Percentiles rank a stretch among this genome's conserved stretches.
These are phyloP conservation scores for Gymnothorax javanicus DNA, from an alignment of 2,797 vertebrate genomes.

Conservation along the genomic window DNA sequence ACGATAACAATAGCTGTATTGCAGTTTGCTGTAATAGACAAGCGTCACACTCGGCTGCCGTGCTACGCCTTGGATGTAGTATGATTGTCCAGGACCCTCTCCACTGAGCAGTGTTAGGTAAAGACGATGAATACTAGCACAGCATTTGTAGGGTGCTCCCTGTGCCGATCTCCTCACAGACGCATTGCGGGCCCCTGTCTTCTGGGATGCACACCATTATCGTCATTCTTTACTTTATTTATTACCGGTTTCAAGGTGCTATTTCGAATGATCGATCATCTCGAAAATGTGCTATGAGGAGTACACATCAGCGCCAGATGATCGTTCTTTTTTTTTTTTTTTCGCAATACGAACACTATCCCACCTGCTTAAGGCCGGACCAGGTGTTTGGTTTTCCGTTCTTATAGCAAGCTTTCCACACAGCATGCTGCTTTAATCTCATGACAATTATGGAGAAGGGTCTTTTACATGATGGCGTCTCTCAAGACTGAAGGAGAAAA, in stretches of 20 bases:
- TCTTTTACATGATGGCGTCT: not conserved
- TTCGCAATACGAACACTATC: not conserved
- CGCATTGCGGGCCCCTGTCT: not conserved
- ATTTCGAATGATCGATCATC: conserved; percentile 20
- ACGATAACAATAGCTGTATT: not conserved
- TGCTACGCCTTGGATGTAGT: not conserved
- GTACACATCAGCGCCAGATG: conserved; percentile 2
- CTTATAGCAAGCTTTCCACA: not conserved
- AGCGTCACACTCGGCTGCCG: not conserved
- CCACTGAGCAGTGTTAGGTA: not conserved
- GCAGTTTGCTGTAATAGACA: not conserved
- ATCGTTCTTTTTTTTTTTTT: not conserved
- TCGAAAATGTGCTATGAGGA: conserved; percentile 10
- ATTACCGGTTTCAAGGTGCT: not conserved
- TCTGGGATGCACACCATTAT: not conserved
- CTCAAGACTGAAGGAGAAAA: not conserved
- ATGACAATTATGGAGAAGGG: not conserved
- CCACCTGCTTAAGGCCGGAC: conserved; percentile 18
- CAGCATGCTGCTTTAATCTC: not conserved
- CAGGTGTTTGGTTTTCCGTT: not conserved
- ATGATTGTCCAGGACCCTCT: not conserved
- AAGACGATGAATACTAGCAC: not conserved
- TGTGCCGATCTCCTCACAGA: not conserved
- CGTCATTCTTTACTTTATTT: not conserved
- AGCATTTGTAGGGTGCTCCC: not conserved